Base-by-base conservation (phyloP, 2,113 vertebrate genomes). In the Triplophysa dalaica region DNA sequence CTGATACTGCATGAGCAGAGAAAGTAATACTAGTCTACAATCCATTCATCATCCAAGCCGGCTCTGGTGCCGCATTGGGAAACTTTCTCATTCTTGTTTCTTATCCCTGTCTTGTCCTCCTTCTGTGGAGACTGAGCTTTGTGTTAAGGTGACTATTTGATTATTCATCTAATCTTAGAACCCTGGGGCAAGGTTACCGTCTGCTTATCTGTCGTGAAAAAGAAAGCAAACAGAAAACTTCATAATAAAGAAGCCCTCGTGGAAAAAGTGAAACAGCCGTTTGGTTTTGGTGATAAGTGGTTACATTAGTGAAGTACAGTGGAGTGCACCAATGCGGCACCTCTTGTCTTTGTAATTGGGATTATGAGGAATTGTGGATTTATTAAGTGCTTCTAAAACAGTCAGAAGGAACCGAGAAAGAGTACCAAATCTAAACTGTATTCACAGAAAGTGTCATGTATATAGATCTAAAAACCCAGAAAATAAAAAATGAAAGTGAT, bases 141-240 rank as follows among this genome's bases (percentile, higher is more conserved):
- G 2, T 75, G 13, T 16, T 17, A 63, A 82, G 82, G 76, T 45
- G 60, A 62, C 63, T 80, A 89, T 86, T 26, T 85, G 83, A 85
- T 86, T 81, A 86, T 81, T 65, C 83, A 85, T 84, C 75, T 84
- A 88, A 87, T 85, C 81, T 86, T 77, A 65, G 82, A 70, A 77
- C 83, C 82, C 43, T 65, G 72, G 86, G 61, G 43, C 43, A 45
- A 12, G 2, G 43, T 45, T 22, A 73, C 52, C 21, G 70, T 38
- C 58, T 29, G 54, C 50, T 73, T 56, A 29, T 41, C 70, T 73
- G 12, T n/a, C 38, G 52, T 58, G 70, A 72, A 58, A 26, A 72
- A 12, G 26, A 5, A 19, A 58, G 52, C 52, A 21, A 56, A 69
- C 16, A 17, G 29, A 38, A 50, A 19, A 26, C 22, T 24, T 50